Evolutionary conservation across 1,140 invertebrate species (phyloP), one percentile per base, ranked within the genome.

Genomic region (Drosophila chauvacae): DNA sequence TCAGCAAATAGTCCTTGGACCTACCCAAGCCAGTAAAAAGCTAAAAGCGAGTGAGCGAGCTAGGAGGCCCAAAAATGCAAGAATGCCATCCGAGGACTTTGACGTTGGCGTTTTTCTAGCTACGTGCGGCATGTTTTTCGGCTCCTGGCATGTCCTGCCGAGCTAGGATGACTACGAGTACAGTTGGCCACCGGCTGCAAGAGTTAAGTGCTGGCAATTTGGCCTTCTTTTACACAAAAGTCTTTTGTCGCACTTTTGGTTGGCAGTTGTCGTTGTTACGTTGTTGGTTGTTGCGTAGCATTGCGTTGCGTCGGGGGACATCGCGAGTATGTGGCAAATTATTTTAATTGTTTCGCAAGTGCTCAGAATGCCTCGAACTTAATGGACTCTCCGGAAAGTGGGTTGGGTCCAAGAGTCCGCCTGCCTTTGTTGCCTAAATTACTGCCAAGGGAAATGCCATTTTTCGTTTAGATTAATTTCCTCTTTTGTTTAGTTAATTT

Each of bases 261-360:
- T 33, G 47, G 18, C 18, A 23, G 45, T 64, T 51, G 62, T 37
- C 39, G 39, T 14, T 13, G 50, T 35, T 20, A 44, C 61, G 37
- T 14, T 48, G 50, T 59, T 68, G 18, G 18, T n/a, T 41, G 69
- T 35, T 39, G 18, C 35, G 50, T 35, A 33, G 18, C 33, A 30
- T 65, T 81, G 82, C 81, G 77, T 59, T 78, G 82, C 83, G 83
- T 75, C 76, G 57, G 53, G 83, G 80, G 80, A 84, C 65, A 50
- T n/a, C 33, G 68, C 61, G 69, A 80, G 84, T 88, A 73, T 87
- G 84, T 87, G 84, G 84, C 64, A 88, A 87, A 87, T 87, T 87
- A 87, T 88, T 87, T 87, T 87, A 87, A 87, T 87, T 87, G 84
- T 87, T 87, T 87, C 56, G 84, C 85, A 87, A 87, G 84, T 88